A percentile compares a stretch with the other conserved stretches of the same genome.
These are phyloP conservation scores for Pao palembangensis DNA, from an alignment of 2,113 vertebrate genomes.

Conservation along the genomic window DNA sequence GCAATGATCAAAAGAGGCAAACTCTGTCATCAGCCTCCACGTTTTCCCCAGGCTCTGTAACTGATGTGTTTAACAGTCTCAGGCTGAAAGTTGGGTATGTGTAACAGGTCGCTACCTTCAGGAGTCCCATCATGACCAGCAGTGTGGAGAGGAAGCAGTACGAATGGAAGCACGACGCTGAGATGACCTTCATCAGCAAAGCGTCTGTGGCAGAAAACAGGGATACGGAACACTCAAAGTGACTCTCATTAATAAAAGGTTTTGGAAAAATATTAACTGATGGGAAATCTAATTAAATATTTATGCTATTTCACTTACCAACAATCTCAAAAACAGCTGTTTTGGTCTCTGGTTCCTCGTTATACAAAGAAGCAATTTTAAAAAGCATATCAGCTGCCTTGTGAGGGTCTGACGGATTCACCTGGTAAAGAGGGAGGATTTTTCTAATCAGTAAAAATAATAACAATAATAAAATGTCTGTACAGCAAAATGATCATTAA, in stretches of 20 bases:
- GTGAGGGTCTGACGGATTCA: constrained; percentile 79
- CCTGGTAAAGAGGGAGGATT: constrained; percentile 64
- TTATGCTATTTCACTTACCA: constrained; percentile 45
- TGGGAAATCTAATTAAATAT: not conserved
- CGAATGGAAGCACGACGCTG: constrained; percentile 76
- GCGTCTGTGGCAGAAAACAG: constrained; percentile 70
- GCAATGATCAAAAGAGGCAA: no score
- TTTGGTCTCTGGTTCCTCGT: constrained; percentile 77
- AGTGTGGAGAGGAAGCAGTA: constrained; percentile 83
- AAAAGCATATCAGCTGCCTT: constrained; percentile 82
- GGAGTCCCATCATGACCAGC: constrained; percentile 85
- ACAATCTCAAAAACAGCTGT: constrained; percentile 68
- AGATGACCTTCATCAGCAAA: constrained; percentile 85
- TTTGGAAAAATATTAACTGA: not conserved
- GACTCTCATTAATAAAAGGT: not conserved
- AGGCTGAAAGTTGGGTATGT: no score
- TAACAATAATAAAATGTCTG: not conserved
- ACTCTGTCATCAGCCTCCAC: no score
- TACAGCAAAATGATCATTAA: not conserved
- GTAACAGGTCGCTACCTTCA: constrained; percentile 78
- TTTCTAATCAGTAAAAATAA: not conserved
- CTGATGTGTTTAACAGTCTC: no score
- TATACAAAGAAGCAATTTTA: constrained; percentile 86
- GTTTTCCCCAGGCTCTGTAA: no score
- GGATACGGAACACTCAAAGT: not conserved